Percentiles rank a stretch among this genome's conserved stretches.
Evolutionary conservation across 2,113 vertebrate genomes (phyloP).

Genomic region (Orcinus orca): DNA sequence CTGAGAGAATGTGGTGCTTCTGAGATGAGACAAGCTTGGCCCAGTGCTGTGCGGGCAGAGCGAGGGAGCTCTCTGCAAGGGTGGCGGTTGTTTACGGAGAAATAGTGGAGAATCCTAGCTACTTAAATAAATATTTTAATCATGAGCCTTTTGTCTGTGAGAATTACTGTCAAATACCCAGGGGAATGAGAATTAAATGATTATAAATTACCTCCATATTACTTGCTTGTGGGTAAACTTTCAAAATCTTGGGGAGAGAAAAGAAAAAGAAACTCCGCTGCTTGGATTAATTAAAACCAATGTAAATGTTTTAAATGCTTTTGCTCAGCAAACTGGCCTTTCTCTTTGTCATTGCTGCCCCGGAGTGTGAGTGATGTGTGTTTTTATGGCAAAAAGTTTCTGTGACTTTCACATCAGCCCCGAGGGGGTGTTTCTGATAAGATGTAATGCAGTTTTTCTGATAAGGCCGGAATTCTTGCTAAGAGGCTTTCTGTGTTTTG

Average conservation of each 20-base stretch:
- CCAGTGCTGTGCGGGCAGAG: accelerated
- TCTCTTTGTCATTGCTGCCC: not conserved
- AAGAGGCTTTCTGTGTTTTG: not conserved
- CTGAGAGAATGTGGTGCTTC: not conserved
- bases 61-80: accelerated
- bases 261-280: not conserved
- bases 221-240: slow-evolving; percentile 34
- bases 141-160: not conserved
- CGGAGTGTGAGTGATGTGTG: not conserved
- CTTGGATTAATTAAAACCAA: slow-evolving; percentile 7
- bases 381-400: not conserved
- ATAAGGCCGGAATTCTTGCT: not conserved
- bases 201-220: not conserved
- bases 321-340: not conserved
- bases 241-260: not conserved
- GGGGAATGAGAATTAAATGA: not conserved
- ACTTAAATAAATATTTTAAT: not conserved
- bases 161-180: not conserved
- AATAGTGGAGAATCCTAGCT: not conserved
- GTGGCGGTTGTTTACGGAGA: not conserved
- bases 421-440: not conserved
- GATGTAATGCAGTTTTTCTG: not conserved
- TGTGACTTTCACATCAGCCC: not conserved
- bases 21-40: not conserved
- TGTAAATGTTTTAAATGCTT: not conserved